Conservation (phyloP, 2,888 invertebrate species). For the Lepidochitona cinerea region DNA sequence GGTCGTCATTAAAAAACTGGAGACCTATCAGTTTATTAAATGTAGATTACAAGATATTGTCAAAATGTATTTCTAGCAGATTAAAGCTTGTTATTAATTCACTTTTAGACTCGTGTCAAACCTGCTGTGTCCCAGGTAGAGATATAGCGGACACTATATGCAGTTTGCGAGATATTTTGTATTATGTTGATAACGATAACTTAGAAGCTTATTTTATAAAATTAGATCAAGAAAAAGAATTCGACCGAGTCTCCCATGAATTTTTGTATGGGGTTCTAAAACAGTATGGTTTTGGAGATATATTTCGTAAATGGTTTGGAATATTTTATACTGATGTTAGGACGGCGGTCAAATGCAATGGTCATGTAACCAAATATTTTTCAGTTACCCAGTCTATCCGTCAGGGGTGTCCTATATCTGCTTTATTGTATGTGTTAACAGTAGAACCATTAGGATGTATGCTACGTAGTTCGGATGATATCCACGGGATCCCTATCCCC, state of each 20-base stretch:
- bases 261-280: conserved; percentile 33
- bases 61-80: too few species aligned
- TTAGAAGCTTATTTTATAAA: conserved; percentile 26
- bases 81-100: too few species aligned
- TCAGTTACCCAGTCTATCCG: not conserved
- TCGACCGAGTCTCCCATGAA: conserved; percentile 36
- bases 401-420: conserved; percentile 5
- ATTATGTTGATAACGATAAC: conserved; percentile 34
- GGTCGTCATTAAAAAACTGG: too few species aligned
- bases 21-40: too few species aligned
- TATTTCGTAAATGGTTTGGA: conserved; percentile 33
- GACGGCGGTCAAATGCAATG: not conserved
- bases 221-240: conserved; percentile 44
- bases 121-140: conserved; percentile 36
- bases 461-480: not conserved
- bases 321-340: conserved; percentile 29
- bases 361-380: not conserved
- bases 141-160: conserved; percentile 38
- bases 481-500: conserved; percentile 21
- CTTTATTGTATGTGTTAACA: conserved; percentile 1
- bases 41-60: too few species aligned
- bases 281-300: conserved; percentile 33
- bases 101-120: too few species aligned
- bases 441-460: not conserved
- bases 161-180: conserved; percentile 30